Evolutionary conservation across 2,113 vertebrate genomes (phyloP).

Genomic region (Labrus mixtus): DNA sequence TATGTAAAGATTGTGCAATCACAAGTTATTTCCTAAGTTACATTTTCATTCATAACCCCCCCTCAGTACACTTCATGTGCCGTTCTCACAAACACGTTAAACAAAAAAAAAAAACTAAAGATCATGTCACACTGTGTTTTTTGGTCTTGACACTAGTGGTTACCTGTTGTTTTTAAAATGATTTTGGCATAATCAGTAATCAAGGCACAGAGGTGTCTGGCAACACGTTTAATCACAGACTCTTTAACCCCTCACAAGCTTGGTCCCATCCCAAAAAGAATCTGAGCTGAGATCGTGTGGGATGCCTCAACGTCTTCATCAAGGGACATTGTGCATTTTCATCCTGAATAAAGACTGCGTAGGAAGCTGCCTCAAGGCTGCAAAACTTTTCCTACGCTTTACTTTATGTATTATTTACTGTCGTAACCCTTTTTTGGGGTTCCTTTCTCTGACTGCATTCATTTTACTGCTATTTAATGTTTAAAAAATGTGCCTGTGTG

Average conservation of each 20-base stretch:
- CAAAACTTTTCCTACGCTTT: too few relatives aligned
- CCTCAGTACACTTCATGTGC: too few relatives aligned
- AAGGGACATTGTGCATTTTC: constrained; percentile 2
- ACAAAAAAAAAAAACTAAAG: background rate
- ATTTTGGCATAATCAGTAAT: constrained; percentile 35
- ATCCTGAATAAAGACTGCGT: constrained; percentile 2
- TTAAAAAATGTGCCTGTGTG: background rate
- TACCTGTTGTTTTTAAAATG: constrained; percentile 30
- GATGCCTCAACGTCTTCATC: constrained; percentile 13
- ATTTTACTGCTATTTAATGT: background rate
- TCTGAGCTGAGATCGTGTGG: background rate
- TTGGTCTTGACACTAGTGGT: background rate
- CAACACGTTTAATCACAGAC: constrained; percentile 6
- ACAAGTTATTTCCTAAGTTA: too few relatives aligned
- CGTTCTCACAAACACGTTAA: background rate
- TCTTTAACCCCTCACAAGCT: constrained; percentile 36
- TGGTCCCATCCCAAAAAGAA: constrained; percentile 29
- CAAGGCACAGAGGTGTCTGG: constrained; percentile 12
- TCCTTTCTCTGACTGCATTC: background rate
- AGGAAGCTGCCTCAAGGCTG: background rate
- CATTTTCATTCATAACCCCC: too few relatives aligned
- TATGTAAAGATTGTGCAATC: background rate
- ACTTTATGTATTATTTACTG: background rate
- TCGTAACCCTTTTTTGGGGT: background rate
- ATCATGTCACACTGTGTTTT: background rate